Percentiles rank a stretch among this genome's conserved stretches.
phyloP scores from a whole-genome alignment of 2,888 invertebrate genomes.

The Scaptodrosophila latifasciaeformis region DNA sequence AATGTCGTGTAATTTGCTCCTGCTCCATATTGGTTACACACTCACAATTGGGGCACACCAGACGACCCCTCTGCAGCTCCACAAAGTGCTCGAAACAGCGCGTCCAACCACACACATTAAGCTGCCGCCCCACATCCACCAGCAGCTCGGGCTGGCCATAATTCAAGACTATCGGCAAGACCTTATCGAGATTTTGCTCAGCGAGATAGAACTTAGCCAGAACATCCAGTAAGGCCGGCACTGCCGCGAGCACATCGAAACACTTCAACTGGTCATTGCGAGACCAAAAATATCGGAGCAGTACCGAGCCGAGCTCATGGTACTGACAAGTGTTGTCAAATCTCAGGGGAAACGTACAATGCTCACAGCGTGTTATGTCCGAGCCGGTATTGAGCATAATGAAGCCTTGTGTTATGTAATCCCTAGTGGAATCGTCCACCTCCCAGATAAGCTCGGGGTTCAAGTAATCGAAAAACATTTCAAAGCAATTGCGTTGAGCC shows the following conservation, averaged over 20 bases:
- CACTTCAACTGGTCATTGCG: slow-evolving; percentile 73
- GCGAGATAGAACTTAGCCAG: slow-evolving; percentile 73
- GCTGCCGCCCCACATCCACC: slow-evolving; percentile 67
- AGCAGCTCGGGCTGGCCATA: slow-evolving; percentile 71
- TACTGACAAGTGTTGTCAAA: slow-evolving; percentile 72
- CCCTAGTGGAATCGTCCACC: slow-evolving; percentile 73
- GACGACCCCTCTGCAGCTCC: slow-evolving; percentile 70
- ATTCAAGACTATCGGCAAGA: slow-evolving; percentile 72
- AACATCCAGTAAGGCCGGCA: slow-evolving; percentile 72
- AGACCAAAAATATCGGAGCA: slow-evolving; percentile 74
- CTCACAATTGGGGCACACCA: slow-evolving; percentile 73
- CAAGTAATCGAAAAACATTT: slow-evolving; percentile 75
- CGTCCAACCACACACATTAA: slow-evolving; percentile 68
- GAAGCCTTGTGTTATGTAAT: slow-evolving; percentile 73
- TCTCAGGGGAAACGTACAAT: slow-evolving; percentile 73
- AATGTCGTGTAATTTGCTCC: slow-evolving; percentile 69
- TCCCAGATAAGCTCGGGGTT: slow-evolving; percentile 75
- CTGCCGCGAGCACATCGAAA: slow-evolving; percentile 71
- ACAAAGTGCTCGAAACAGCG: slow-evolving; percentile 74
- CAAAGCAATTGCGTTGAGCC: slow-evolving; percentile 71
- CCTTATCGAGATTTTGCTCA: slow-evolving; percentile 72
- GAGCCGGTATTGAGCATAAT: slow-evolving; percentile 62
- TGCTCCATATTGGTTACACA: slow-evolving; percentile 64
- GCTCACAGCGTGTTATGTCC: slow-evolving; percentile 69
- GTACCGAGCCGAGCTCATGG: slow-evolving; percentile 71